Conservation (phyloP, 2,888 invertebrate genomes). For the Lycia hirtaria region DNA sequence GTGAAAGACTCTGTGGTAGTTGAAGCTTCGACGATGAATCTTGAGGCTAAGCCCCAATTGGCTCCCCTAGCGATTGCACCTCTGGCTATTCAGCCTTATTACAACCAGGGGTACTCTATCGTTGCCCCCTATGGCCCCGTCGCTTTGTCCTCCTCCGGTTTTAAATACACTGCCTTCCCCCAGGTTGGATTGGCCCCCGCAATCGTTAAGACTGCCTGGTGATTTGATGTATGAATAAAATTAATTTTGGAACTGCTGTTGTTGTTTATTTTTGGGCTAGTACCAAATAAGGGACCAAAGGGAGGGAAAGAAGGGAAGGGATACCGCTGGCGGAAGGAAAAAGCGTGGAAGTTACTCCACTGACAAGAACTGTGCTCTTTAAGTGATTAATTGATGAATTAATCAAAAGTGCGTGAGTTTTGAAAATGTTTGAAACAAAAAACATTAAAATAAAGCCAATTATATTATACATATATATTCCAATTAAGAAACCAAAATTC, state of each 20-base stretch:
- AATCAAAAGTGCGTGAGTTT: too few species aligned
- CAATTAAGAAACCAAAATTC: too few species aligned
- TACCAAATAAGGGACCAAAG: too few species aligned
- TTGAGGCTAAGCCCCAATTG: constrained; percentile 28
- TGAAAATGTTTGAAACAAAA: too few species aligned
- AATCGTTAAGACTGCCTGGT: constrained; percentile 26
- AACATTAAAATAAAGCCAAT: too few species aligned
- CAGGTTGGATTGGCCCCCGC: constrained; percentile 19
- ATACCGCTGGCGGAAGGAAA: too few species aligned
- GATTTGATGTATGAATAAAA: constrained; percentile 20
- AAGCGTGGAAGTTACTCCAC: too few species aligned
- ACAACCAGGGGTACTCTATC: constrained; percentile 22
- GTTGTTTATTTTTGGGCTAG: neutral
- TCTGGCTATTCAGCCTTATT: constrained; percentile 18
- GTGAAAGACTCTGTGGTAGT: constrained; percentile 38
- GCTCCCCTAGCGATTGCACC: constrained; percentile 20
- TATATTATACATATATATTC: too few species aligned
- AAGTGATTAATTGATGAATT: too few species aligned
- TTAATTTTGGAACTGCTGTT: constrained; percentile 1
- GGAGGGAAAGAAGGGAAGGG: too few species aligned
- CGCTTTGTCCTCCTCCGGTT: neutral
- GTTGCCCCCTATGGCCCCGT: constrained; percentile 22
- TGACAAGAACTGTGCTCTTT: too few species aligned
- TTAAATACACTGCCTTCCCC: constrained; percentile 14
- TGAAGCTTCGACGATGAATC: constrained; percentile 43